Percentiles rank a stretch among this genome's conserved stretches.
phyloP scores from a whole-genome alignment of 2,113 vertebrate species.

The Ciconia stormi region DNA sequence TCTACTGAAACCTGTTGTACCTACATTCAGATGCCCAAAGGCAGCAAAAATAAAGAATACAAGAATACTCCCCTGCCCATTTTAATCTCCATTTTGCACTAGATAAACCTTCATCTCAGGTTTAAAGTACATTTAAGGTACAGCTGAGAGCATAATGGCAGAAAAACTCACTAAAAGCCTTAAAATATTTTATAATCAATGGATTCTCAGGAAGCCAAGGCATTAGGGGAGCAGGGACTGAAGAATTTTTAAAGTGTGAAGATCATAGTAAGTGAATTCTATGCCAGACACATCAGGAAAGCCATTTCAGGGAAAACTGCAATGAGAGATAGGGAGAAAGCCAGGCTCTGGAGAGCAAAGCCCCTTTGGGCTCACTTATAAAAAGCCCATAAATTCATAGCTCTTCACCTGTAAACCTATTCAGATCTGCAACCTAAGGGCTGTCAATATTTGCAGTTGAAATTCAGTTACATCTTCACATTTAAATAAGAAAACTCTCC shows the following conservation, averaged over 20 bases:
- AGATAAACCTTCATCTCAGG: neutral
- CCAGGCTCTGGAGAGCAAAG: neutral
- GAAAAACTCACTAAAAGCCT: neutral
- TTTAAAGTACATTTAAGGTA: neutral
- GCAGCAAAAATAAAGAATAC: neutral
- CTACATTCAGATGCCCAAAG: neutral
- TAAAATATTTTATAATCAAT: neutral
- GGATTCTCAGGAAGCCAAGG: neutral
- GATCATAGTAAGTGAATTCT: slow-evolving; percentile 12
- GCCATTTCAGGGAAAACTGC: neutral
- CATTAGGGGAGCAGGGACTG: neutral
- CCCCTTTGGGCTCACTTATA: neutral
- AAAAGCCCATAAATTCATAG: slow-evolving; percentile 6
- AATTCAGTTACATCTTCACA: slow-evolving; percentile 16
- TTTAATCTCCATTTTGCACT: neutral
- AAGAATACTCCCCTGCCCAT: neutral
- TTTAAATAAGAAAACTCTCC: slow-evolving; percentile 8
- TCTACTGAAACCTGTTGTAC: neutral
- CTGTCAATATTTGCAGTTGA: neutral
- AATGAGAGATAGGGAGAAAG: neutral
- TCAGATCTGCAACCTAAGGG: neutral
- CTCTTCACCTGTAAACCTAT: neutral
- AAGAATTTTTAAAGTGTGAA: slow-evolving; percentile 5
- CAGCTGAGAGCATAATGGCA: neutral
- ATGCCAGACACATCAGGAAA: neutral